Evolutionary conservation across 2,797 vertebrate species (phyloP).

Genomic region (Crypturellus tataupa): DNA sequence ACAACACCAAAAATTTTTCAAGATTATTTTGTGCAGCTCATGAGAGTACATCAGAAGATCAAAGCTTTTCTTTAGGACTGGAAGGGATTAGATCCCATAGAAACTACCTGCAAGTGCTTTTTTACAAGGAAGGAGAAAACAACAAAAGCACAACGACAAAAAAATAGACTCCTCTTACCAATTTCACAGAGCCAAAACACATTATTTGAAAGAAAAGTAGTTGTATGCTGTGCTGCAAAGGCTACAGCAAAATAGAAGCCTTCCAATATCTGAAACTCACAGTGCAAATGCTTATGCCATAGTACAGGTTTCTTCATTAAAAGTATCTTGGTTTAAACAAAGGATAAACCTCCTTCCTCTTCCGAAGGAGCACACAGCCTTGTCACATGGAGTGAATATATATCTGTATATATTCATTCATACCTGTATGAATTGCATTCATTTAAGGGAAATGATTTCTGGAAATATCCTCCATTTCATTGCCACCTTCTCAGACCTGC

Average conservation of each 20-base stretch:
- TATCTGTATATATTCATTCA: not conserved
- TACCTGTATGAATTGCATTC: not conserved
- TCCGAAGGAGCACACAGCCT: not conserved
- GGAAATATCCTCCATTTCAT: not conserved
- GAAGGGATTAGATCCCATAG: not conserved
- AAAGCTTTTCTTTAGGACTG: conserved; percentile 20
- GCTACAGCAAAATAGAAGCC: not conserved
- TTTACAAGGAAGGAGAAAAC: not conserved
- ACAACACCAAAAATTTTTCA: not conserved
- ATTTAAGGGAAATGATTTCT: not conserved
- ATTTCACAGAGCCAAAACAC: not conserved
- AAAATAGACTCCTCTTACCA: not conserved
- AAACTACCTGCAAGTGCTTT: not conserved
- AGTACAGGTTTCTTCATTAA: not conserved
- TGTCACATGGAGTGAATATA: not conserved
- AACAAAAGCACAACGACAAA: not conserved
- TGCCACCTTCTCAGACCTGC: not conserved
- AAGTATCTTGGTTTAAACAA: not conserved
- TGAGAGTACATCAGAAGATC: conserved; percentile 5
- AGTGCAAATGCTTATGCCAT: not conserved
- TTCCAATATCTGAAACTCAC: not conserved
- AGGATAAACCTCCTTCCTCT: not conserved
- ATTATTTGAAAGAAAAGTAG: not conserved
- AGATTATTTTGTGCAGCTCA: conserved; percentile 19
- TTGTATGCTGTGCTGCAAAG: not conserved